phyloP scores from a whole-genome alignment of 2,888 invertebrate species.

The Philopedon plagiatum region DNA sequence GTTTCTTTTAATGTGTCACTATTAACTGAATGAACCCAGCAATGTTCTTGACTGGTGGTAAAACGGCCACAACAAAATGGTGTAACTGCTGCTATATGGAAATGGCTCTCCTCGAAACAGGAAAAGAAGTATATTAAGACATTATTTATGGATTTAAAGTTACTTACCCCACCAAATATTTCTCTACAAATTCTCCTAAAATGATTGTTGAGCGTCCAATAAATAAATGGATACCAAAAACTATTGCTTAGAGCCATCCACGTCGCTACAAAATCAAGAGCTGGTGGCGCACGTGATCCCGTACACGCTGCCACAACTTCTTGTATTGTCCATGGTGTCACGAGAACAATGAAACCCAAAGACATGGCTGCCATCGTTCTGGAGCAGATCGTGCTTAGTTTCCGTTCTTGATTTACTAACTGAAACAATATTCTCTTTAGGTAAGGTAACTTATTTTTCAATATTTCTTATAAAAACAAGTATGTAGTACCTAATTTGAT shows the following conservation, averaged over 20 bases:
- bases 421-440: slow-evolving; percentile 66
- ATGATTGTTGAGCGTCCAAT: slow-evolving; percentile 89
- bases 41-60: too few relatives aligned
- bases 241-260: slow-evolving; percentile 91
- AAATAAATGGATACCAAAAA: slow-evolving; percentile 92
- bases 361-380: slow-evolving; percentile 94
- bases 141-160: too few relatives aligned
- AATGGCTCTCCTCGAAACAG: too few relatives aligned
- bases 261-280: slow-evolving; percentile 87
- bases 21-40: too few relatives aligned
- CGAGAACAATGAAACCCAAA: slow-evolving; percentile 90
- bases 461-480: too few relatives aligned
- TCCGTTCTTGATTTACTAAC: slow-evolving; percentile 76
- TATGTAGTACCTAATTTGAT: too few relatives aligned
- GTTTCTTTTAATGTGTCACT: too few relatives aligned
- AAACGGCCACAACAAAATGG: too few relatives aligned
- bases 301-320: slow-evolving; percentile 93
- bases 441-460: too few relatives aligned
- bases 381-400: slow-evolving; percentile 85
- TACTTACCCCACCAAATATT: slow-evolving; percentile 80
- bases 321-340: slow-evolving; percentile 92
- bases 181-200: slow-evolving; percentile 86
- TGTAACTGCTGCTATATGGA: too few relatives aligned
- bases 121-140: too few relatives aligned
- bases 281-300: slow-evolving; percentile 85